phyloP scores from a whole-genome alignment of 1,140 invertebrate species.

The Cotesia glomerata region DNA sequence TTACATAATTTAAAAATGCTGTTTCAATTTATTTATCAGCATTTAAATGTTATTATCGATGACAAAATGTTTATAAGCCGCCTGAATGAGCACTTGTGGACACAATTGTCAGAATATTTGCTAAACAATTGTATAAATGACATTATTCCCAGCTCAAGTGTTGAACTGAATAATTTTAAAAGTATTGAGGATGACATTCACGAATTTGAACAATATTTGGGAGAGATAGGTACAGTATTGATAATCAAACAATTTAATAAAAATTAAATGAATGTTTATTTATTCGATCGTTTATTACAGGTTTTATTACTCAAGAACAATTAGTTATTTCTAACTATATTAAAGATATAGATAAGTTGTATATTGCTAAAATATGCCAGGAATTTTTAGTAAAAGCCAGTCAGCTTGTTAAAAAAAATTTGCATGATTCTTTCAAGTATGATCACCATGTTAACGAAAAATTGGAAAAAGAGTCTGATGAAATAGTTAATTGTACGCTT shows the following conservation, averaged over 20 bases:
- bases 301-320: constrained; percentile 62
- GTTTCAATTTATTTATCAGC: constrained; percentile 67
- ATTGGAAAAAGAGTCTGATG: neutral
- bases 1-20: constrained; percentile 68
- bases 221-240: constrained; percentile 59
- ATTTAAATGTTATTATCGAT: constrained; percentile 65
- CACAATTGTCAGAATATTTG: constrained; percentile 71
- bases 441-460: constrained; percentile 33
- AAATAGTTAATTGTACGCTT: constrained; percentile 40
- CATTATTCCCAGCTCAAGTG: constrained; percentile 76
- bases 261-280: neutral
- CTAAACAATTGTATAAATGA: constrained; percentile 76
- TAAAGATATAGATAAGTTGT: constrained; percentile 78
- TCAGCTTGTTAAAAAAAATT: constrained; percentile 79
- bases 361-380: constrained; percentile 79
- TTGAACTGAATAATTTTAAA: constrained; percentile 72
- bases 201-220: constrained; percentile 72
- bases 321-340: constrained; percentile 68
- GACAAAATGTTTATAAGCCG: constrained; percentile 67
- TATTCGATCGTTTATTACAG: constrained; percentile 41
- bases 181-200: constrained; percentile 70
- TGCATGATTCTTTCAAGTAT: constrained; percentile 76
- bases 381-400: constrained; percentile 74
- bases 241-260: neutral
- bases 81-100: constrained; percentile 69